Evolutionary conservation across 1,140 invertebrate species (phyloP).

Genomic region (Aphelenchoides fujianensis): DNA sequence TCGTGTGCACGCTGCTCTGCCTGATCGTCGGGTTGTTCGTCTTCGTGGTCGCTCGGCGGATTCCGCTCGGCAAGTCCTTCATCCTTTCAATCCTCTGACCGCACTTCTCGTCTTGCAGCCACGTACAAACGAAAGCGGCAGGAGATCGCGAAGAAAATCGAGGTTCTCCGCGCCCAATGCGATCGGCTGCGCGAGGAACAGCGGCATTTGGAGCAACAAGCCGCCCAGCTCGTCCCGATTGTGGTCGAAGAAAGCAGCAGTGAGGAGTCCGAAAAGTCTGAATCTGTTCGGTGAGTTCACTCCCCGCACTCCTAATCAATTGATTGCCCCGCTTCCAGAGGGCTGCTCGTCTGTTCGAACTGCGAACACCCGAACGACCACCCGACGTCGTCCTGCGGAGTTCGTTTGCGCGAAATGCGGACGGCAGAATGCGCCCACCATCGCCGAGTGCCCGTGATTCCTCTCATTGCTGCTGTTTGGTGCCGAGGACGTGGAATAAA

Average conservation of each 20-base stretch:
- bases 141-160: not conserved
- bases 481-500: not conserved
- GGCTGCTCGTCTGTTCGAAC: not conserved
- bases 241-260: too few species aligned
- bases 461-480: not conserved
- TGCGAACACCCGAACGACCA: not conserved
- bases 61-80: too few species aligned
- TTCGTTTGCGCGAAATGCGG: not conserved
- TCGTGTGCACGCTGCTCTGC: not conserved
- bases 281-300: too few species aligned
- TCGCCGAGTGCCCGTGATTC: too few species aligned
- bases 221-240: too few species aligned
- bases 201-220: not conserved
- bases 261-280: too few species aligned
- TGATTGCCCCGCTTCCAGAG: too few species aligned
- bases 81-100: too few species aligned
- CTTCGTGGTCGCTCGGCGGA: not conserved
- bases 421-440: not conserved
- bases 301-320: too few species aligned
- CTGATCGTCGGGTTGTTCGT: not conserved
- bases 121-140: not conserved
- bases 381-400: not conserved
- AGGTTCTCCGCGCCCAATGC: not conserved
- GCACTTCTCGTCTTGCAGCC: too few species aligned
- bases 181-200: not conserved